These are phyloP conservation scores for Bombus picipes DNA, from an alignment of 1,140 invertebrate genomes.

Conservation along the genomic window DNA sequence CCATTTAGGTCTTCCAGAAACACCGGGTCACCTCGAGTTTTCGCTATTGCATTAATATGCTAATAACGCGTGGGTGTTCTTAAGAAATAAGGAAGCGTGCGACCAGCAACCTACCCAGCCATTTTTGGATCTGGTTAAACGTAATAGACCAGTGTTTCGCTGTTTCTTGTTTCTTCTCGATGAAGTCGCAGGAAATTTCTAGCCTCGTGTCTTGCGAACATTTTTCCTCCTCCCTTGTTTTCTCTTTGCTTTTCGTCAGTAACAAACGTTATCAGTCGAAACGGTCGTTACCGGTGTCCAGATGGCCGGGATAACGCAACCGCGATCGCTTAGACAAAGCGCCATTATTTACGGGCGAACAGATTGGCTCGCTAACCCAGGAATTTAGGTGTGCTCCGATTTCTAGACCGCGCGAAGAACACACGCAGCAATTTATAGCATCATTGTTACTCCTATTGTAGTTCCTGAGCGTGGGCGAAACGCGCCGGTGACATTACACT, in stretches of 20 bases:
- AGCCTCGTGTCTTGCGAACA: too few relatives aligned
- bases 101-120: not conserved
- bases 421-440: constrained; percentile 29
- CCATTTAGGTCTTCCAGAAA: constrained; percentile 26
- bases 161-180: too few relatives aligned
- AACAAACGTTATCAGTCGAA: constrained; percentile 23
- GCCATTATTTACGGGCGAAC: constrained; percentile 30
- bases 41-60: constrained; percentile 54
- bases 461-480: constrained; percentile 30
- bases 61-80: constrained; percentile 54
- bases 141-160: constrained; percentile 11
- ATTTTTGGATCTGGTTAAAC: constrained; percentile 47
- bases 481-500: not conserved
- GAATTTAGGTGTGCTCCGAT: constrained; percentile 42
- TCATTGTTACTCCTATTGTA: constrained; percentile 43
- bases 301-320: constrained; percentile 31
- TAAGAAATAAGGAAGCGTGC: constrained; percentile 58
- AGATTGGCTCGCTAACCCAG: constrained; percentile 1
- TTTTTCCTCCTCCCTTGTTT: not conserved
- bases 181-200: not conserved
- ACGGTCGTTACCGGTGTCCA: constrained; percentile 35
- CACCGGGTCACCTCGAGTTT: constrained; percentile 5
- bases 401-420: constrained; percentile 39
- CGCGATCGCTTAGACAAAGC: constrained; percentile 18
- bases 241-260: not conserved